Conservation (phyloP, 2,113 vertebrate species). For the Manacus vitellinus region DNA sequence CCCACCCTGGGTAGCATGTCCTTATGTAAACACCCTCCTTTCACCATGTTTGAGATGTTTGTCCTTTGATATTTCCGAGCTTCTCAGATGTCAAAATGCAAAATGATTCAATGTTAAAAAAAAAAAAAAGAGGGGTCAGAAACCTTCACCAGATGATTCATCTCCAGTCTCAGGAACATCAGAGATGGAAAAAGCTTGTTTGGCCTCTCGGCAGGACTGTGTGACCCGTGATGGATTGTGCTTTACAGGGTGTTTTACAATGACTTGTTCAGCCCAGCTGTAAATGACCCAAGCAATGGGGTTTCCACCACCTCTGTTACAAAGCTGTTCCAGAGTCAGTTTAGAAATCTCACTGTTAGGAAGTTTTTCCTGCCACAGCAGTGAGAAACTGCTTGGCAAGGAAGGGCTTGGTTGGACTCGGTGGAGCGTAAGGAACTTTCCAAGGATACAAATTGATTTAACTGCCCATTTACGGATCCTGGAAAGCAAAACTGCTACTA, state of each 20-base stretch:
- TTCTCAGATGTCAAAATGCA: constrained; percentile 30
- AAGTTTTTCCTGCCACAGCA: background rate
- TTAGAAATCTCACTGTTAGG: background rate
- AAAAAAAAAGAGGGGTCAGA: background rate
- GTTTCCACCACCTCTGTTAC: constrained; percentile 3
- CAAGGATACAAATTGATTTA: constrained; percentile 24
- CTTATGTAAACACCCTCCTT: background rate
- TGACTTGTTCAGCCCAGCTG: background rate
- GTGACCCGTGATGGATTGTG: background rate
- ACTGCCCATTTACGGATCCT: background rate
- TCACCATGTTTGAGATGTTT: background rate
- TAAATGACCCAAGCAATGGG: constrained; percentile 3
- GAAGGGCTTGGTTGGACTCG: background rate
- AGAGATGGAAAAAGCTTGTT: constrained; percentile 1
- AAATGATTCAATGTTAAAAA: background rate
- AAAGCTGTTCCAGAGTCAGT: background rate
- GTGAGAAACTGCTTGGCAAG: constrained; percentile 35
- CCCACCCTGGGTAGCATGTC: background rate
- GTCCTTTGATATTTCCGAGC: background rate
- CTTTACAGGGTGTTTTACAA: background rate
- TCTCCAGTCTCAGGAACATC: background rate
- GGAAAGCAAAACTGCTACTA: constrained; percentile 4
- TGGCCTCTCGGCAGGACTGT: background rate
- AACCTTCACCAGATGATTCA: constrained; percentile 1
- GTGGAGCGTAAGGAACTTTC: background rate